Evolutionary conservation across 2,888 invertebrate species (phyloP).

Genomic region (Philereme vetulata): DNA sequence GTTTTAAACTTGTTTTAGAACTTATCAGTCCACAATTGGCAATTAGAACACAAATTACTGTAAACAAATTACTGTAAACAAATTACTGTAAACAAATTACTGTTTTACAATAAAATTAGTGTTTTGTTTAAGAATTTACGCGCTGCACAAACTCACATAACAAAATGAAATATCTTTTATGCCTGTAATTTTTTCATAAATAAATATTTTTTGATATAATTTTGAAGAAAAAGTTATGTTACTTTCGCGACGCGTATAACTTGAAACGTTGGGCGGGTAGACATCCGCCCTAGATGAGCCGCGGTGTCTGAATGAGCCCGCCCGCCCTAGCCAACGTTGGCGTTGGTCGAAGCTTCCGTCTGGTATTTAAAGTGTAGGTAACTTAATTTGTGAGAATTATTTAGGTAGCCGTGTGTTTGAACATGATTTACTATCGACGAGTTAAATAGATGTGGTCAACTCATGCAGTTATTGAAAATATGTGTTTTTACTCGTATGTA

Average conservation of each 20-base stretch:
- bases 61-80: too few species aligned
- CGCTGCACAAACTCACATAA: neutral
- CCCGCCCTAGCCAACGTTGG: conserved; percentile 47
- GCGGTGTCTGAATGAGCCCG: conserved; percentile 50
- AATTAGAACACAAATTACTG: neutral
- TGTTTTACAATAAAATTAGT: neutral
- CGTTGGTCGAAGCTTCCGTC: conserved; percentile 25
- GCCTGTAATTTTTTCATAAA: too few species aligned
- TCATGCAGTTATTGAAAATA: too few species aligned
- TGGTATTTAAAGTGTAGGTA: conserved; percentile 27
- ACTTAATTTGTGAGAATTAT: conserved; percentile 15
- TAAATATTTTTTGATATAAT: too few species aligned
- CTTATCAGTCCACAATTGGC: conserved; percentile 4
- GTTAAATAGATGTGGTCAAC: too few species aligned
- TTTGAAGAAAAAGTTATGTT: conserved; percentile 16
- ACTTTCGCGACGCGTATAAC: conserved; percentile 45
- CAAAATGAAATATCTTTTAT: neutral
- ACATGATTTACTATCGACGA: too few species aligned
- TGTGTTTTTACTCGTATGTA: too few species aligned
- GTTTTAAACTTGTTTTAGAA: conserved; percentile 5
- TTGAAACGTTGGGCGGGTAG: conserved; percentile 43
- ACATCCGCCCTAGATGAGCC: conserved; percentile 54
- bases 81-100: neutral
- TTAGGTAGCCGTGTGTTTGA: neutral
- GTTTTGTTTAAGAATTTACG: neutral